Conservation (phyloP, 2,113 vertebrate species). For the Choloepus hoffmanni region DNA sequence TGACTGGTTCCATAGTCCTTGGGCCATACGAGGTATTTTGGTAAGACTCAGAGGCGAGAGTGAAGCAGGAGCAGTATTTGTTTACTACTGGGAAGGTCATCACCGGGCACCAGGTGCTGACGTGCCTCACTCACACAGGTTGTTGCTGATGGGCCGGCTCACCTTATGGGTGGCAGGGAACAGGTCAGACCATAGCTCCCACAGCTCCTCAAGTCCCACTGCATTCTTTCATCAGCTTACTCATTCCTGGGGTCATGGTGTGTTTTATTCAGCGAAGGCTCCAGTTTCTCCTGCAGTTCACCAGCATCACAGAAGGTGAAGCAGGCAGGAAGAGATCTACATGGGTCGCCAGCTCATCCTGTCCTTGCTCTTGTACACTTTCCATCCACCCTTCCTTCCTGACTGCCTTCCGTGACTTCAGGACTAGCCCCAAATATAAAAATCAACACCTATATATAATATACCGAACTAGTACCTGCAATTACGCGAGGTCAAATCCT, state of each 20-base stretch:
- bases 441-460: background rate
- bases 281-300: background rate
- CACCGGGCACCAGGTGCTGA: background rate
- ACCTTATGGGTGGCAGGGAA: background rate
- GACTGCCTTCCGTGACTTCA: background rate
- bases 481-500: background rate
- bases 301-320: background rate
- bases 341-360: no score
- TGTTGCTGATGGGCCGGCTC: background rate
- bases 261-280: rapidly evolving
- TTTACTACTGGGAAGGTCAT: background rate
- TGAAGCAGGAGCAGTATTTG: rapidly evolving
- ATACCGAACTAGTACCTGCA: background rate
- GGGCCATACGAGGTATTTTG: no score
- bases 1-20: background rate
- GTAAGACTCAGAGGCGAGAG: background rate
- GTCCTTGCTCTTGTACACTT: no score
- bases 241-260: background rate
- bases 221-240: background rate
- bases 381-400: background rate
- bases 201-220: background rate
- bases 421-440: background rate
- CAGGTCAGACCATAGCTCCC: rapidly evolving
- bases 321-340: background rate
- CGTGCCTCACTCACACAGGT: rapidly evolving